Conservation (phyloP, 2,797 vertebrate genomes). For the Morus bassanus region DNA sequence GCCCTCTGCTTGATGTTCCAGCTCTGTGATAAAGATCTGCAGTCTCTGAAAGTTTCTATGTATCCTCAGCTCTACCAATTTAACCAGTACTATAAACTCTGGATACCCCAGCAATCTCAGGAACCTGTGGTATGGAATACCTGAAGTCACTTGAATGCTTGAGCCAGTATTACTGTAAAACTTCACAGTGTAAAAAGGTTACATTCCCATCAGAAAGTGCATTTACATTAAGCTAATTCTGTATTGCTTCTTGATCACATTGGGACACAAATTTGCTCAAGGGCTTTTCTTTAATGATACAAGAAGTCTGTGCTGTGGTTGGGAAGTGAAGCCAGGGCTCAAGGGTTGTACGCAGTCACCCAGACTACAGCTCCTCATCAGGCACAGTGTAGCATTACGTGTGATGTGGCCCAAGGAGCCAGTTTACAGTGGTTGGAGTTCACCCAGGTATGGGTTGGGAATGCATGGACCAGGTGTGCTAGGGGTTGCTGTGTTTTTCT, state of each 20-base stretch:
- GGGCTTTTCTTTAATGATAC: not conserved
- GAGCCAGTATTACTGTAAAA: not conserved
- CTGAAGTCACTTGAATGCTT: not conserved
- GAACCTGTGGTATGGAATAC: constrained; percentile 77
- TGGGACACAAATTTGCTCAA: not conserved
- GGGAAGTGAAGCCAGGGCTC: not conserved
- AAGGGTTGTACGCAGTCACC: not conserved
- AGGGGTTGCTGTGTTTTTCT: not conserved
- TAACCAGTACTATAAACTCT: constrained; percentile 86
- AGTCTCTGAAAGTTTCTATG: constrained; percentile 38
- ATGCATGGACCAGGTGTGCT: not conserved
- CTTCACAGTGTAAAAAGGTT: not conserved
- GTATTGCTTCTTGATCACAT: not conserved
- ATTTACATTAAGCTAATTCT: not conserved
- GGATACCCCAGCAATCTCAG: constrained; percentile 82
- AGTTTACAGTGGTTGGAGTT: not conserved
- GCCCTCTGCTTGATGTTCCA: constrained; percentile 89
- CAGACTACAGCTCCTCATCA: not conserved
- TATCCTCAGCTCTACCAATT: constrained; percentile 74
- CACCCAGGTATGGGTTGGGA: not conserved
- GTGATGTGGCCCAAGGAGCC: not conserved
- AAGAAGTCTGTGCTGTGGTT: not conserved
- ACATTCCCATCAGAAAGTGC: not conserved
- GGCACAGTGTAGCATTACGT: not conserved
- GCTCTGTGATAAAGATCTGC: constrained; percentile 86